These are phyloP conservation scores for Frankliniella intonsa DNA, from an alignment of 2,888 invertebrate genomes.

Conservation along the genomic window DNA sequence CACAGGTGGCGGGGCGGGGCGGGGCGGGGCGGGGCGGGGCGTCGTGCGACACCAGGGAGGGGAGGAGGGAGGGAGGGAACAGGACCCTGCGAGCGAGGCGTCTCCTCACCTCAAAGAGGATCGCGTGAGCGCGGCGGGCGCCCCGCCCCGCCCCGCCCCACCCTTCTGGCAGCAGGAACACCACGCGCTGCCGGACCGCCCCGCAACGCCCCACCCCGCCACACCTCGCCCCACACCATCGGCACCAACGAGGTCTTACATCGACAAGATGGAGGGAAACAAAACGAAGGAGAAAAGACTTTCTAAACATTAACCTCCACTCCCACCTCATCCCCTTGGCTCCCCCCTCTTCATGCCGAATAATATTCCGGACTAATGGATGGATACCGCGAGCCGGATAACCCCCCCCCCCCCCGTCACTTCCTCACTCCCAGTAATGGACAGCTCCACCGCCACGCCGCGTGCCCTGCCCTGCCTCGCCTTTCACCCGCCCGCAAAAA, in stretches of 20 bases:
- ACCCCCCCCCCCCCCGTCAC: not conserved
- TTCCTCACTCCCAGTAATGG: not conserved
- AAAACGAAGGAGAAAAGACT: not conserved
- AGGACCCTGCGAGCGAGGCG: not conserved
- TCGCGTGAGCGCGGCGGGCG: too few relatives aligned
- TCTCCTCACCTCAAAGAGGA: not conserved
- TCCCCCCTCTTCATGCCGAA: not conserved
- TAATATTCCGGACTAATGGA: not conserved
- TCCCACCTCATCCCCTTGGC: not conserved
- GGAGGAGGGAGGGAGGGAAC: not conserved
- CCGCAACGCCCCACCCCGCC: too few relatives aligned
- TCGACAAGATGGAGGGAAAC: too few relatives aligned
- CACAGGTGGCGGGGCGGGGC: not conserved
- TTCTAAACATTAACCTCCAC: not conserved
- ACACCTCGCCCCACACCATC: too few relatives aligned
- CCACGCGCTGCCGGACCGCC: too few relatives aligned
- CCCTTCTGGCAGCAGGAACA: too few relatives aligned
- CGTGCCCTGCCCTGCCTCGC: too few relatives aligned
- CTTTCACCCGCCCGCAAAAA: too few relatives aligned
- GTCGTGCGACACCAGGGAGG: not conserved
- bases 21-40: not conserved
- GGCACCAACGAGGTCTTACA: too few relatives aligned
- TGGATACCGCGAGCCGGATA: slow-evolving; percentile 10
- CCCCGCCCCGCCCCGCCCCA: too few relatives aligned
- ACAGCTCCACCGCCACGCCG: not conserved